Conservation (phyloP, 2,888 invertebrate species). For the Eustalomyia histrio region DNA sequence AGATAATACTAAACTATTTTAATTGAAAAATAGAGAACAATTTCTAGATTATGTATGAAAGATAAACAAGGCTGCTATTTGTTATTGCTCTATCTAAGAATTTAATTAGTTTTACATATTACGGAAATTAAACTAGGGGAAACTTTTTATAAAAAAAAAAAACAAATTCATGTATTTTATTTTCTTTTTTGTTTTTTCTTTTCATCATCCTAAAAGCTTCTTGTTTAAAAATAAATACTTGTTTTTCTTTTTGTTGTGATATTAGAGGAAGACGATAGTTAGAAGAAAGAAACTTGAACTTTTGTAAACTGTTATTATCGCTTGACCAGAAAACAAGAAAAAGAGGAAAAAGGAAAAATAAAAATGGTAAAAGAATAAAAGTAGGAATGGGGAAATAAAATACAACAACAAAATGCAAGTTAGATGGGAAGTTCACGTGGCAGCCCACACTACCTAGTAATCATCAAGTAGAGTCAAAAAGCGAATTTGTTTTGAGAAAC, state of each 20-base stretch:
- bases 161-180: no score
- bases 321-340: constrained; percentile 26
- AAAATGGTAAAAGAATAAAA: background rate
- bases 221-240: constrained; percentile 12
- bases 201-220: background rate
- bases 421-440: no score
- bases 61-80: background rate
- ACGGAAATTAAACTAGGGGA: constrained; percentile 28
- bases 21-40: no score
- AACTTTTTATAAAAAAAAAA: constrained; percentile 29
- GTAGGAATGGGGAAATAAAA: no score
- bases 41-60: no score
- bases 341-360: background rate
- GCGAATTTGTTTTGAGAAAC: no score
- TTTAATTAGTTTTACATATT: constrained; percentile 40
- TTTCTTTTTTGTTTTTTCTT: background rate
- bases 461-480: no score
- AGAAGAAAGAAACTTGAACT: background rate
- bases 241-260: constrained; percentile 7
- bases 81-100: constrained; percentile 1
- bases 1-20: no score
- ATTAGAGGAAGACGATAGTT: background rate
- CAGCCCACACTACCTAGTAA: no score
- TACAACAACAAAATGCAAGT: no score
- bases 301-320: constrained; percentile 37